Evolutionary conservation across 2,888 invertebrate species (phyloP).

Genomic region (Drosophila aldrichi): DNA sequence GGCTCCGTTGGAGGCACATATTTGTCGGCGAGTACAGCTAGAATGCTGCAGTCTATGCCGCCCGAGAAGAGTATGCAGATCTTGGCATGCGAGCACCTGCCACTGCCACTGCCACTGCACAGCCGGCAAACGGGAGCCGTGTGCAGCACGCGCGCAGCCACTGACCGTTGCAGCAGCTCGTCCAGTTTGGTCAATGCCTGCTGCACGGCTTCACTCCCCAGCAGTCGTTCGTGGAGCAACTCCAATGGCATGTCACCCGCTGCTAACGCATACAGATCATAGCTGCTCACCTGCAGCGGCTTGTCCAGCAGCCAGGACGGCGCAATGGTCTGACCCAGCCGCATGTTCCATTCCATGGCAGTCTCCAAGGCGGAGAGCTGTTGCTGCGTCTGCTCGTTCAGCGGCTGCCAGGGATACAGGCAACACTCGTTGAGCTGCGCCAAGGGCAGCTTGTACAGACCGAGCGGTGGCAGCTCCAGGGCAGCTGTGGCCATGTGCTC

Average conservation of each 20-base stretch:
- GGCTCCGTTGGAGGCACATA: conserved; percentile 88
- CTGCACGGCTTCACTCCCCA: conserved; percentile 27
- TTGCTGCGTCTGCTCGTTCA: conserved; percentile 13
- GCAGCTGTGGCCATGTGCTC: neutral
- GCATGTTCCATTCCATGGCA: conserved; percentile 48
- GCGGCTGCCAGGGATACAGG: conserved; percentile 57
- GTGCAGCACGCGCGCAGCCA: conserved; percentile 50
- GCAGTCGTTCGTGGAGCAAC: conserved; percentile 37
- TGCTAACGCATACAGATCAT: conserved; percentile 52
- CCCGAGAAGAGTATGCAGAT: conserved; percentile 97
- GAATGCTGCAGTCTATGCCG: conserved; percentile 97
- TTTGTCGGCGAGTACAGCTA: conserved; percentile 92
- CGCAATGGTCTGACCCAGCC: conserved; percentile 24
- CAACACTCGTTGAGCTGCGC: conserved; percentile 31
- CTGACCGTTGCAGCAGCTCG: conserved; percentile 46
- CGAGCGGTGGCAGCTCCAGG: conserved; percentile 65
- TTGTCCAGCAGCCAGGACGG: conserved; percentile 50
- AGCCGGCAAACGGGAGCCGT: conserved; percentile 60
- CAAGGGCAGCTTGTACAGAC: conserved; percentile 53
- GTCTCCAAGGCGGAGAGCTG: conserved; percentile 43
- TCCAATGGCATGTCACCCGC: neutral
- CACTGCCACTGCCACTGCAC: neutral
- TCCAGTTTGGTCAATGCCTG: conserved; percentile 35
- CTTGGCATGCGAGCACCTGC: conserved; percentile 88
- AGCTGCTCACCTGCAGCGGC: conserved; percentile 6